Evolutionary conservation across 2,797 vertebrate species (phyloP).

Genomic region (Sebastolobus alascanus): DNA sequence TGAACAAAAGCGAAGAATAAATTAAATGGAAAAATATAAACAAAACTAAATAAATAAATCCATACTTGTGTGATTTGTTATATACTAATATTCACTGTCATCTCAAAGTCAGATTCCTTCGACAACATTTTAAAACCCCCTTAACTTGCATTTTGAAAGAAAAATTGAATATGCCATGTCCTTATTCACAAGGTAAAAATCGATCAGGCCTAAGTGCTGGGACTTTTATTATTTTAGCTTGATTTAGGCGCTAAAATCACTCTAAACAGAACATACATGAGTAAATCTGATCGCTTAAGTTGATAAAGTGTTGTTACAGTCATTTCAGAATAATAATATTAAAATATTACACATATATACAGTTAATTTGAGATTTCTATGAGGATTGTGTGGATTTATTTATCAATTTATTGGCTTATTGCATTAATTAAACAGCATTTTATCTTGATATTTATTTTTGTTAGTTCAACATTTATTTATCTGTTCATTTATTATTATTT

Average conservation of each 20-base stretch:
- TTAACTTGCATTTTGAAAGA: not conserved
- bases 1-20: not conserved
- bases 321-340: not conserved
- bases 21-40: not conserved
- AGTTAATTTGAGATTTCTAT: not conserved
- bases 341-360: not conserved
- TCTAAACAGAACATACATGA: not conserved
- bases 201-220: not conserved
- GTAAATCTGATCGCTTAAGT: not conserved
- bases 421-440: not conserved
- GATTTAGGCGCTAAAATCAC: not conserved
- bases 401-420: not conserved
- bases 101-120: not conserved
- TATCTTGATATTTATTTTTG: not conserved
- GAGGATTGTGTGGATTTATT: not conserved
- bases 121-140: not conserved
- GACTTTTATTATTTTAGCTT: not conserved
- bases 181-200: not conserved
- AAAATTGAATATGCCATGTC: not conserved
- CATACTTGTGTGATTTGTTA: not conserved
- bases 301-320: not conserved
- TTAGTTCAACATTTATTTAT: not conserved
- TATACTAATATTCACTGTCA: not conserved
- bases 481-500: not conserved
- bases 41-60: not conserved